phyloP scores from a whole-genome alignment of 2,797 vertebrate genomes.

The Acanthurus lineatus region DNA sequence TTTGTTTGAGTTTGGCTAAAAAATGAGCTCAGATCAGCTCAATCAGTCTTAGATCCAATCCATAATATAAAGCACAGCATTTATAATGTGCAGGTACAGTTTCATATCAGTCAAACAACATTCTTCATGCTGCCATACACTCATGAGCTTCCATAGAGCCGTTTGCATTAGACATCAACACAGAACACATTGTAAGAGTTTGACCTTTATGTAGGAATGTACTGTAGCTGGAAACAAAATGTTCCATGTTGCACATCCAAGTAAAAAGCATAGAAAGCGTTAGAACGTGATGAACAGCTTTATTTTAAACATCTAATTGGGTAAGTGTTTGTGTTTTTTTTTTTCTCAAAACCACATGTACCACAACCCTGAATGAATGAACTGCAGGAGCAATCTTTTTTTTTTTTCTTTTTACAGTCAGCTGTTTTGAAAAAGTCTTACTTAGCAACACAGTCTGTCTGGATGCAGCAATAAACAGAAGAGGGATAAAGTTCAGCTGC shows the following conservation, averaged over 20 bases:
- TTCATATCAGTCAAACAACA: neutral
- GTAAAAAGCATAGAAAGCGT: too few relatives aligned
- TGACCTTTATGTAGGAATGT: neutral
- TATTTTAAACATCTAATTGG: neutral
- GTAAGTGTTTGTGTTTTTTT: slow-evolving; percentile 8
- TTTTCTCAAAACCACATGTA: neutral
- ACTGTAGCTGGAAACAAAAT: too few relatives aligned
- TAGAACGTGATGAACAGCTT: too few relatives aligned
- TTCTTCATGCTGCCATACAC: too few relatives aligned
- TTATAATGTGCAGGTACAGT: neutral
- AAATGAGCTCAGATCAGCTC: too few relatives aligned
- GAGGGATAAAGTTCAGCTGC: slow-evolving; percentile 46
- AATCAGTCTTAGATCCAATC: too few relatives aligned
- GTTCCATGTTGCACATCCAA: too few relatives aligned
- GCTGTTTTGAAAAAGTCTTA: slow-evolving; percentile 23
- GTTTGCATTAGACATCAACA: too few relatives aligned
- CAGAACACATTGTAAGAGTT: too few relatives aligned
- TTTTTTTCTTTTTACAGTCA: slow-evolving; percentile 6
- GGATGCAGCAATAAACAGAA: slow-evolving; percentile 19
- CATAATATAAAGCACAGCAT: too few relatives aligned
- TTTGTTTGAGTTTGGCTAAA: too few relatives aligned
- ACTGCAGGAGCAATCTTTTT: neutral
- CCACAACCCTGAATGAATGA: slow-evolving; percentile 25
- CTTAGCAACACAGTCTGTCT: slow-evolving; percentile 16
- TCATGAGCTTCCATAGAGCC: too few relatives aligned